Conservation (phyloP, 1,140 invertebrate species). For the Aphis craccivora region DNA sequence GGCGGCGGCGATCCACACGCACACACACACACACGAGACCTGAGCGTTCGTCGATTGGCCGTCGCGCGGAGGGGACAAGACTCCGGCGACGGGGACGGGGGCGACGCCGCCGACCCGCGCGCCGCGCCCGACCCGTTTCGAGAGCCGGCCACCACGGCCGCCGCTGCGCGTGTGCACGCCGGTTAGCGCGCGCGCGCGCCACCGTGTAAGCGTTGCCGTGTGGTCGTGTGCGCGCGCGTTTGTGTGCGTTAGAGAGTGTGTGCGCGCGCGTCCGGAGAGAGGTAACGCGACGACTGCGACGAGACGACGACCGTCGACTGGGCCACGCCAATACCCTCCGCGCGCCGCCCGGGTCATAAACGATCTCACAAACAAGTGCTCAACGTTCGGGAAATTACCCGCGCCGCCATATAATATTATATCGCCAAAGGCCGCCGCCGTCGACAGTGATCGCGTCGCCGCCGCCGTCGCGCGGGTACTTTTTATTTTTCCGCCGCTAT, state of each 20-base stretch:
- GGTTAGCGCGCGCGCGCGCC: neutral
- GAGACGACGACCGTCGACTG: conserved; percentile 42
- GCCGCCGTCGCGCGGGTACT: neutral
- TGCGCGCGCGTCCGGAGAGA: conserved; percentile 28
- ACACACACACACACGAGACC: neutral
- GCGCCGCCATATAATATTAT: conserved; percentile 24
- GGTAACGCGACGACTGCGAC: conserved; percentile 45
- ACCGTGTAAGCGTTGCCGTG: neutral
- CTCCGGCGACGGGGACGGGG: neutral
- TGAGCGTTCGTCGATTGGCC: neutral
- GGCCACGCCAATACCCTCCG: conserved; percentile 56
- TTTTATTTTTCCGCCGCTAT: neutral
- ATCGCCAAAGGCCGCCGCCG: conserved; percentile 32
- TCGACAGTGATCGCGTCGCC: neutral
- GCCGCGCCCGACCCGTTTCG: neutral
- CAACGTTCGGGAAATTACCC: conserved; percentile 55
- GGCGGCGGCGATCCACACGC: neutral
- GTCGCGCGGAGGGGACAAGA: neutral
- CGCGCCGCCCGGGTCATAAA: conserved; percentile 56
- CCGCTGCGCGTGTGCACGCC: neutral
- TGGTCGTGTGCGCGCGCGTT: neutral
- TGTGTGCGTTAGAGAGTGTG: neutral
- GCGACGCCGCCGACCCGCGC: neutral
- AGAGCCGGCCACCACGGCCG: neutral
- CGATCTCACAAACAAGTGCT: conserved; percentile 52